phyloP scores from a whole-genome alignment of 2,888 invertebrate species.

The Masnerella sp. region DNA sequence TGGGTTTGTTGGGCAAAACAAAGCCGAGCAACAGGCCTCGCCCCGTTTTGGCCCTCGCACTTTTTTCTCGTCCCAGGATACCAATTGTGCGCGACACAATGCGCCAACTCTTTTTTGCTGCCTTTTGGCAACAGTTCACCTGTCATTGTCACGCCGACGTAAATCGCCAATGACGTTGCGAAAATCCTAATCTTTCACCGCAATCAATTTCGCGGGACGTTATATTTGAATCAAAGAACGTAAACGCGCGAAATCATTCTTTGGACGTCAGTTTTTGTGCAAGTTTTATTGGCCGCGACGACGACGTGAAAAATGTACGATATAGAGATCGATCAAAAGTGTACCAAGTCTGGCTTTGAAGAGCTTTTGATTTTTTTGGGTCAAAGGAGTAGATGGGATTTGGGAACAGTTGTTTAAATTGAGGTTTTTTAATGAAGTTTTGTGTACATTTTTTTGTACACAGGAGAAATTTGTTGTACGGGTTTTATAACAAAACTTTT shows the following conservation, averaged over 20 bases:
- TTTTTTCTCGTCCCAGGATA: conserved; percentile 33
- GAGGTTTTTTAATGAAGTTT: no score
- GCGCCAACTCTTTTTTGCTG: conserved; percentile 6
- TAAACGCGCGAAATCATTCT: conserved; percentile 26
- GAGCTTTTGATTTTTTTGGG: no score
- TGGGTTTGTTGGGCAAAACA: conserved; percentile 49
- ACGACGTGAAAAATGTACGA: conserved; percentile 4
- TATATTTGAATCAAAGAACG: conserved; percentile 32
- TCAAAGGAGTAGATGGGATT: no score
- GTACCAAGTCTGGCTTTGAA: no score
- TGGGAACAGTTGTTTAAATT: no score
- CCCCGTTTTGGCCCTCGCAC: conserved; percentile 11
- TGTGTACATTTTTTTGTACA: no score
- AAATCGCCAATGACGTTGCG: conserved; percentile 35
- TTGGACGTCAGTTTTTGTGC: conserved; percentile 20
- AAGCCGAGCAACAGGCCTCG: conserved; percentile 54
- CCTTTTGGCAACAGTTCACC: conserved; percentile 47
- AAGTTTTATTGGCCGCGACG: conserved; percentile 2
- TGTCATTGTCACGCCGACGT: conserved; percentile 32
- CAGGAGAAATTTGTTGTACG: no score
- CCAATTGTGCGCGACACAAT: conserved; percentile 39
- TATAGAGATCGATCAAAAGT: neutral
- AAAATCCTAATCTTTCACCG: conserved; percentile 46
- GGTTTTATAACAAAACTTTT: no score
- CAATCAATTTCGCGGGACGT: conserved; percentile 33